phyloP scores from a whole-genome alignment of 2,888 invertebrate genomes.

The Epsilonema sp. region DNA sequence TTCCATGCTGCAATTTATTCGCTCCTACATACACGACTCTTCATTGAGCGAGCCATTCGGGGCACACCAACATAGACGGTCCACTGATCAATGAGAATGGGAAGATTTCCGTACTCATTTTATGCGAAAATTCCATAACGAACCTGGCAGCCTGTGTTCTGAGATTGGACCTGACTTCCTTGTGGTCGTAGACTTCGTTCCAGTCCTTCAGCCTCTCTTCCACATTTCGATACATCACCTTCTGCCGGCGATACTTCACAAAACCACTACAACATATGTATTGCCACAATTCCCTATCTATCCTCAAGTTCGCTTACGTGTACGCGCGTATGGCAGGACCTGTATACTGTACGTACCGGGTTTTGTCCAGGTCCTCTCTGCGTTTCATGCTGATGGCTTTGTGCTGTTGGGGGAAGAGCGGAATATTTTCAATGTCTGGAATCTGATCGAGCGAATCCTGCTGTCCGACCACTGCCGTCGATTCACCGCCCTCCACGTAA shows the following conservation, averaged over 20 bases:
- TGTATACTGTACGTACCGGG: no score
- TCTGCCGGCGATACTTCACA: conserved; percentile 81
- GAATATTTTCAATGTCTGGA: conserved; percentile 23
- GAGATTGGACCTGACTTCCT: conserved; percentile 59
- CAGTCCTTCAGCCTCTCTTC: conserved; percentile 72
- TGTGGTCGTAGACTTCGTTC: conserved; percentile 82
- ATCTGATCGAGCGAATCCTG: no score
- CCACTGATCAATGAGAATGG: no score
- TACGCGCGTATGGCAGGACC: no score
- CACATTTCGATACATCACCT: conserved; percentile 59
- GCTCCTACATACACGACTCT: no score
- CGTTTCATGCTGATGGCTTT: conserved; percentile 12
- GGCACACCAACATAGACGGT: not conserved
- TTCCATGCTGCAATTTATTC: no score
- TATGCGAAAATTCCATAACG: no score
- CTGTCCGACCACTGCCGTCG: conserved; percentile 7
- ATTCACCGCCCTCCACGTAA: conserved; percentile 4
- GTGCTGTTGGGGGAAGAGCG: no score
- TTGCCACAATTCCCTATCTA: not conserved
- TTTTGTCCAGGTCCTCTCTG: conserved; percentile 23
- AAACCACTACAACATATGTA: conserved; percentile 59
- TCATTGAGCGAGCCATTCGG: no score
- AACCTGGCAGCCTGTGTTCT: conserved; percentile 65
- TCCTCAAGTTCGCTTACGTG: not conserved
- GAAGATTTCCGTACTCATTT: no score